Percentiles rank a stretch among this genome's conserved stretches.
Evolutionary conservation across 92 coral and sea anemone genomes (phyloP).

Genomic region (Bergia puertoricense): DNA sequence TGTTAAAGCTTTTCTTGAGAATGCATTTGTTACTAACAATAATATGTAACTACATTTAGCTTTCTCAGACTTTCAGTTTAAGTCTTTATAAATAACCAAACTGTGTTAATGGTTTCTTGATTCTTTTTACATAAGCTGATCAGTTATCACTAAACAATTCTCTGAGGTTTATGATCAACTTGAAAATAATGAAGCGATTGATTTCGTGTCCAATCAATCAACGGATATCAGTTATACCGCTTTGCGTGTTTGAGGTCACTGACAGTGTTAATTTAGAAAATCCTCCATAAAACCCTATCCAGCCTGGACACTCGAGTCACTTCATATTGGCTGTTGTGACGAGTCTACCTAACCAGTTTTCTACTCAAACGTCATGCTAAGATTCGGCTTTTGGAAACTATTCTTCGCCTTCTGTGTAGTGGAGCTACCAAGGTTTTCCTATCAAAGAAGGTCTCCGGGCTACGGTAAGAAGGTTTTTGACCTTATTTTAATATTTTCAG

Average conservation of each 20-base stretch:
- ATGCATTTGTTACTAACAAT: background rate
- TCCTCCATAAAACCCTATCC: background rate
- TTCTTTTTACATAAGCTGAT: background rate
- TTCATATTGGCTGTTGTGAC: background rate
- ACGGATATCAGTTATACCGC: background rate
- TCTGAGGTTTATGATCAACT: background rate
- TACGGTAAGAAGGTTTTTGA: background rate
- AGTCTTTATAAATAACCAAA: background rate
- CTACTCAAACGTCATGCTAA: background rate
- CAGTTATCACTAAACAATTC: background rate
- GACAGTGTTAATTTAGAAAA: background rate
- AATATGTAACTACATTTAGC: no score
- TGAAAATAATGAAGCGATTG: background rate
- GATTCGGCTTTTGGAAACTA: background rate
- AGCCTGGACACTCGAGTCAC: background rate
- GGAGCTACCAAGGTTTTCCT: background rate
- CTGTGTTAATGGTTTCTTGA: background rate
- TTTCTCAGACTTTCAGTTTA: no score
- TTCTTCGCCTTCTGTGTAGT: constrained; percentile 14
- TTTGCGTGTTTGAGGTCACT: constrained; percentile 23
- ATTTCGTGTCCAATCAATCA: background rate
- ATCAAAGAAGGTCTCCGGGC: constrained; percentile 14
- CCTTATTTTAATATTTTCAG: background rate
- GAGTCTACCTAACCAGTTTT: background rate
- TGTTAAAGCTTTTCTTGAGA: background rate